phyloP scores from a whole-genome alignment of 2,113 vertebrate genomes.

The Heptranchias perlo region DNA sequence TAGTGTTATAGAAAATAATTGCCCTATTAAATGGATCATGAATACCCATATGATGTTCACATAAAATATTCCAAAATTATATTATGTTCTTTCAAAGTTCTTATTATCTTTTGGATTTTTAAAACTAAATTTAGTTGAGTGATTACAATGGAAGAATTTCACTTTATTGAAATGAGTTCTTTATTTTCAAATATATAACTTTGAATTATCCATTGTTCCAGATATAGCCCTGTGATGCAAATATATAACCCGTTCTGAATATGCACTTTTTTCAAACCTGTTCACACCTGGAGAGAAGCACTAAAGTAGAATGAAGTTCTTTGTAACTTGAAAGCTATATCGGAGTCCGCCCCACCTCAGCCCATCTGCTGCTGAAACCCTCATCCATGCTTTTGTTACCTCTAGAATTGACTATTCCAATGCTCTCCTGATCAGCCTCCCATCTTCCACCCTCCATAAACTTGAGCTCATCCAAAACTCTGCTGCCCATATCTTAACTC shows the following conservation, averaged over 20 bases:
- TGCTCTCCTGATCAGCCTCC: too few relatives aligned
- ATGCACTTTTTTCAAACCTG: background rate
- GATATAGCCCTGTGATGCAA: background rate
- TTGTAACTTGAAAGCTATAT: too few relatives aligned
- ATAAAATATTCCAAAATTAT: background rate
- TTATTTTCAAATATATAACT: background rate
- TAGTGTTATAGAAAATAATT: background rate
- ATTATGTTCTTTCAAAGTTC: background rate
- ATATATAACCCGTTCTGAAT: background rate
- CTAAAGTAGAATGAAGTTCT: background rate
- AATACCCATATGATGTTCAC: background rate
- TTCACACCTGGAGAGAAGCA: background rate
- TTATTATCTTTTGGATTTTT: too few relatives aligned
- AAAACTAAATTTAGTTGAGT: too few relatives aligned
- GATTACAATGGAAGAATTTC: background rate
- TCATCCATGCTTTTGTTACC: too few relatives aligned
- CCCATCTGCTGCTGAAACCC: too few relatives aligned
- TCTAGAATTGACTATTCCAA: too few relatives aligned
- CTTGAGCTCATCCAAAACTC: too few relatives aligned
- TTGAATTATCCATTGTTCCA: background rate
- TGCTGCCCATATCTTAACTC: too few relatives aligned
- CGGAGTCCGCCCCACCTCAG: too few relatives aligned
- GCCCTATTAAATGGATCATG: background rate
- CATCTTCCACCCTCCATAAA: too few relatives aligned
- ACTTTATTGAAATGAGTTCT: background rate